Conservation (phyloP, 2,888 invertebrate species). For the Pammene aurita region DNA sequence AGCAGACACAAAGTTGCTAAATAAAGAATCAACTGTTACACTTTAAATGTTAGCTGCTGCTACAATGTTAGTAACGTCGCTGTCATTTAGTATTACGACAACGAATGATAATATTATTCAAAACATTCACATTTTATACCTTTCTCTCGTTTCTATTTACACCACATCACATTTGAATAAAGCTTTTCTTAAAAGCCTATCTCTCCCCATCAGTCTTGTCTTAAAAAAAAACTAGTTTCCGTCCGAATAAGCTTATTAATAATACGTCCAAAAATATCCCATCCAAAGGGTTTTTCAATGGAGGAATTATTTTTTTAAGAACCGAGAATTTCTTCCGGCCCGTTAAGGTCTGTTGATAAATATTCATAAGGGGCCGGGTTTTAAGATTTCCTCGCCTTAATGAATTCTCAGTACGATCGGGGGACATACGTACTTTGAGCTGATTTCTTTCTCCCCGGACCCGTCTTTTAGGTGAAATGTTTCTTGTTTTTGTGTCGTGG, state of each 20-base stretch:
- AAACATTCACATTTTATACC: background rate
- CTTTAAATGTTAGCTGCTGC: slow-evolving; percentile 7
- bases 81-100: background rate
- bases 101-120: background rate
- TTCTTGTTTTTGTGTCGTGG: slow-evolving; percentile 20
- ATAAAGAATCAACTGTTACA: slow-evolving; percentile 10
- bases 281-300: slow-evolving; percentile 33
- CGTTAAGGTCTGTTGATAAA: slow-evolving; percentile 41
- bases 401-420: slow-evolving; percentile 39
- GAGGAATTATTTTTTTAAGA: slow-evolving; percentile 34
- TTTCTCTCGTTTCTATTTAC: slow-evolving; percentile 9
- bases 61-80: background rate
- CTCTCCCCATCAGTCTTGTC: slow-evolving; percentile 21
- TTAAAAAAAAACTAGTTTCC: slow-evolving; percentile 18
- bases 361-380: slow-evolving; percentile 43
- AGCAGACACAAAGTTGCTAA: slow-evolving; percentile 19
- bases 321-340: slow-evolving; percentile 30
- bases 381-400: slow-evolving; percentile 37
- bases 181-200: slow-evolving; percentile 22
- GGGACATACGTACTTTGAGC: slow-evolving; percentile 37
- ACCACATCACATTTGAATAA: slow-evolving; percentile 22
- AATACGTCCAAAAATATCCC: slow-evolving; percentile 31
- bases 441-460: slow-evolving; percentile 34
- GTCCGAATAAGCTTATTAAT: slow-evolving; percentile 36
- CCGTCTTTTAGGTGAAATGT: slow-evolving; percentile 20